Evolutionary conservation across 2,888 invertebrate genomes (phyloP).

Genomic region (Onthophagus sagittarius): DNA sequence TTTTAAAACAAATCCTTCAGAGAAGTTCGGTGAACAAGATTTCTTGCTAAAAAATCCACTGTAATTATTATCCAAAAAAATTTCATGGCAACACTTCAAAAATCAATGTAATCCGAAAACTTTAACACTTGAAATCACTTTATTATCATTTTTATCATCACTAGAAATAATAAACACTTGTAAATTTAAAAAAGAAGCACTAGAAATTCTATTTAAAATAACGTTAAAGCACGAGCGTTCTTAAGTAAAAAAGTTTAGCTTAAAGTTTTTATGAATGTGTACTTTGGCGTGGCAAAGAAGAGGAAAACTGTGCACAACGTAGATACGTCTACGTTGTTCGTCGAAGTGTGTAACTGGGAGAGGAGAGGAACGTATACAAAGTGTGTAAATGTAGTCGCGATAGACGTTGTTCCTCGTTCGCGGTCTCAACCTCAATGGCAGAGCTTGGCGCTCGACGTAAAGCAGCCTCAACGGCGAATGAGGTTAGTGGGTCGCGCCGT

Average conservation of each 20-base stretch:
- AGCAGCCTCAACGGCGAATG: constrained; percentile 56
- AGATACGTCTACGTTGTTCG: no score
- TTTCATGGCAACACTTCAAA: background rate
- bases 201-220: no score
- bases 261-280: background rate
- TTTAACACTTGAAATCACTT: background rate
- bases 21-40: background rate
- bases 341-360: background rate
- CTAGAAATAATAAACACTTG: background rate
- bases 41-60: background rate
- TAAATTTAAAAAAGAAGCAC: constrained; percentile 24
- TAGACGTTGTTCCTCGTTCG: background rate
- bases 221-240: background rate
- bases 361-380: background rate
- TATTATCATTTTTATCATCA: background rate
- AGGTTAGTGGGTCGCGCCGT: constrained; percentile 68
- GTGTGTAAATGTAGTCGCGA: no score
- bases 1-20: constrained; percentile 19
- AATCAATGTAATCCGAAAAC: background rate
- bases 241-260: no score
- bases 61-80: background rate
- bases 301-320: no score
- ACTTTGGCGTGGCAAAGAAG: constrained; percentile 6
- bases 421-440: constrained; percentile 42
- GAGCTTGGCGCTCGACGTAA: constrained; percentile 38